Evolutionary conservation across 2,113 vertebrate genomes (phyloP), one percentile per base, ranked within the genome.

Genomic region (Struthio camelus): DNA sequence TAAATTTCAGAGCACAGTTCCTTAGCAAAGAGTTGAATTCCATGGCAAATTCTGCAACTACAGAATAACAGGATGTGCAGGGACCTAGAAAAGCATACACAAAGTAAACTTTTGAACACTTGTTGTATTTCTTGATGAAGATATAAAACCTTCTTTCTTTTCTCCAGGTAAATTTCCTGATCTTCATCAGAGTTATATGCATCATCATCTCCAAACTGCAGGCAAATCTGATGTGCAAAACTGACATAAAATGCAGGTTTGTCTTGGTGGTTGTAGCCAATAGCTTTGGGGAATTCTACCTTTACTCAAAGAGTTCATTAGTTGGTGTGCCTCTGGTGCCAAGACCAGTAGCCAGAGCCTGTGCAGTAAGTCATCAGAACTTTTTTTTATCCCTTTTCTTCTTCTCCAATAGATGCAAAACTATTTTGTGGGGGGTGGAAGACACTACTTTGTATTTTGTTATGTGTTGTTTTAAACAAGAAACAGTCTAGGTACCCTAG

Each of bases 161-260:
- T 93, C 59, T 85, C 27, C 95, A 99, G 99, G 97, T 99, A 80
- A 99, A 99, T 96, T 98, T 99, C 89, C 98, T 99, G 90, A 98
- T 99, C 97, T 99, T 99, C 84, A 97, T 99, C 92, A 98, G 98
- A 89, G 99, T 99, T 94, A 98, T 99, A 94, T 98, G 97, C 85
- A 98, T 99, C 20, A 98, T 99, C 77, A 97, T 99, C 64, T 98
- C 99, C 84, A 99, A 99, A 93, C 98, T 99, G 72, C 98, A 98
- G 87, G 98, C 99, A 91, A 98, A 99, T 82, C 97, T 99, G 95
- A 99, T 99, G 98, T 98, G 98, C 93, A 98, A 98, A 96, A 98
- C 98, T 7, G 99, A 99, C 91, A 98, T 98, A 97, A 99, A 99
- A 96, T 99, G 99, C 98, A 98, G 99, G 99, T 99, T 97, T 93